Evolutionary conservation across 1,140 invertebrate genomes (phyloP).

Genomic region (Drosophila santomea): DNA sequence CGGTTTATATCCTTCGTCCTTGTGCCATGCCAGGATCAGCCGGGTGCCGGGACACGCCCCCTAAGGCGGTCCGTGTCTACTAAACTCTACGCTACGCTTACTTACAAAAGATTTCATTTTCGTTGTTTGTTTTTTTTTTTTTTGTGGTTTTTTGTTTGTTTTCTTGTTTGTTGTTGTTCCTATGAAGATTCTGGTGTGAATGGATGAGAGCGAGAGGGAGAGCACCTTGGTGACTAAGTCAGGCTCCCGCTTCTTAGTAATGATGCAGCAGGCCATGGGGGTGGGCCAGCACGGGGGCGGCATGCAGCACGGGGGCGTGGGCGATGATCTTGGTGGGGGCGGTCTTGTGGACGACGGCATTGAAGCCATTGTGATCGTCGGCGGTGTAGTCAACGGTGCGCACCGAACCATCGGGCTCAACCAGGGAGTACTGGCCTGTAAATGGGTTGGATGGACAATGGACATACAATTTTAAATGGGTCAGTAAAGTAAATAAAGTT

Average conservation of each 20-base stretch:
- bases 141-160: conserved; percentile 46
- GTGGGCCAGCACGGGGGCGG: conserved; percentile 68
- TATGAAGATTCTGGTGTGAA: conserved; percentile 55
- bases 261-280: conserved; percentile 68
- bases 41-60: conserved; percentile 59
- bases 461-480: too few relatives aligned
- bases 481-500: too few relatives aligned
- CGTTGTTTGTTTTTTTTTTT: conserved; percentile 42
- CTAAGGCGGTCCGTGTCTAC: conserved; percentile 65
- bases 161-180: conserved; percentile 66
- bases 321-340: conserved; percentile 81
- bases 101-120: conserved; percentile 61
- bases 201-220: conserved; percentile 49
- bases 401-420: conserved; percentile 87
- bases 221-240: conserved; percentile 60
- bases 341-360: conserved; percentile 85
- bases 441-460: too few relatives aligned
- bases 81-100: conserved; percentile 78
- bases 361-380: conserved; percentile 88
- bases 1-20: conserved; percentile 74
- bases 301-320: conserved; percentile 74
- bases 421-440: conserved; percentile 86
- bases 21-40: conserved; percentile 80
- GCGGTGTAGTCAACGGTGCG: conserved; percentile 89
- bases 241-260: conserved; percentile 53